Evolutionary conservation across 2,888 invertebrate genomes (phyloP).

Genomic region (Hydrotaea diabolus): DNA sequence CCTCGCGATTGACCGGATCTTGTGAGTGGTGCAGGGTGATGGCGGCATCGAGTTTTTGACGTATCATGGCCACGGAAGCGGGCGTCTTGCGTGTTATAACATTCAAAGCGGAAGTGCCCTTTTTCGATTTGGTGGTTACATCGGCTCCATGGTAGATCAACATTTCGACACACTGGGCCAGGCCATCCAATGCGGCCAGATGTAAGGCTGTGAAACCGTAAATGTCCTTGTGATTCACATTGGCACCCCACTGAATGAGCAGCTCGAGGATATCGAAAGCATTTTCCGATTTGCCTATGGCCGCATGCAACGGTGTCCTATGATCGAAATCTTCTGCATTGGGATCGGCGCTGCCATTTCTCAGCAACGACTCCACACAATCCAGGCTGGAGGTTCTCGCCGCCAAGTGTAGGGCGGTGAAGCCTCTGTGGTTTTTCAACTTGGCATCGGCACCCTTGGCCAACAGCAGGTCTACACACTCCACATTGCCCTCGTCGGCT

Average conservation of each 20-base stretch:
- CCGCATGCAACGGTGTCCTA: slow-evolving; percentile 90
- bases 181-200: slow-evolving; percentile 91
- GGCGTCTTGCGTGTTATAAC: slow-evolving; percentile 93
- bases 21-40: slow-evolving; percentile 90
- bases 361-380: slow-evolving; percentile 88
- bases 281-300: slow-evolving; percentile 90
- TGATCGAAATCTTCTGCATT: slow-evolving; percentile 91
- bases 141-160: slow-evolving; percentile 92
- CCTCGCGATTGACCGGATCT: slow-evolving; percentile 89
- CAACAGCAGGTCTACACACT: slow-evolving; percentile 89
- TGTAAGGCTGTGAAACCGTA: slow-evolving; percentile 93
- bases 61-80: slow-evolving; percentile 90
- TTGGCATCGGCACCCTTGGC: slow-evolving; percentile 89
- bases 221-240: slow-evolving; percentile 91
- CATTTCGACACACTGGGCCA: slow-evolving; percentile 92
- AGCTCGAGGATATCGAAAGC: slow-evolving; percentile 91
- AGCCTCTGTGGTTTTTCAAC: slow-evolving; percentile 88
- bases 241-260: slow-evolving; percentile 89
- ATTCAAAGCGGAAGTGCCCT: slow-evolving; percentile 92
- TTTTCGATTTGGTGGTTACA: slow-evolving; percentile 93
- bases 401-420: slow-evolving; percentile 92
- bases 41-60: slow-evolving; percentile 90
- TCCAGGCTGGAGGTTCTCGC: slow-evolving; percentile 90
- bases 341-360: slow-evolving; percentile 89
- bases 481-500: slow-evolving; percentile 92